phyloP scores from a whole-genome alignment of 2,113 vertebrate genomes.

The Cyanocitta stelleri region DNA sequence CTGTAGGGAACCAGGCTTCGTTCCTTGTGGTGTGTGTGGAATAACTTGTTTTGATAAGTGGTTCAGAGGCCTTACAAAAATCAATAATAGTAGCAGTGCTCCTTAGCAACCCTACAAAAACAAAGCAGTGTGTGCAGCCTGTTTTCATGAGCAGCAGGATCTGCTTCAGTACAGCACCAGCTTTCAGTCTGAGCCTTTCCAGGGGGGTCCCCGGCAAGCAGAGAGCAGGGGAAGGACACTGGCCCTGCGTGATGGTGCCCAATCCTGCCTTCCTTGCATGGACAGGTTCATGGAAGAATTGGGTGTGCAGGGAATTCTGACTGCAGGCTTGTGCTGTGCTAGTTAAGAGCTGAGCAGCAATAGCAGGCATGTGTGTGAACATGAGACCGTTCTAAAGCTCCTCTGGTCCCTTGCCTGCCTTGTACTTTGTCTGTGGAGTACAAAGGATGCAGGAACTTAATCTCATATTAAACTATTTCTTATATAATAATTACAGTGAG shows the following conservation, averaged over 20 bases:
- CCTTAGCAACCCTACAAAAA: slow-evolving; percentile 48
- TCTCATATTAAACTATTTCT: not conserved
- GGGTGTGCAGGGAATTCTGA: not conserved
- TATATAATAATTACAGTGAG: not conserved
- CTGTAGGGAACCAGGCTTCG: not conserved
- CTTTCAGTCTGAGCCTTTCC: not conserved
- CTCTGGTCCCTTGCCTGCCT: not conserved
- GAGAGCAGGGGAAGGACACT: not conserved
- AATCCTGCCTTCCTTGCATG: not conserved
- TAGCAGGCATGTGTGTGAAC: not conserved
- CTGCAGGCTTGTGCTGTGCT: not conserved
- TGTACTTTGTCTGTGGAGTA: not conserved
- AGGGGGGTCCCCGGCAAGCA: not conserved
- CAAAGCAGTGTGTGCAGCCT: not conserved
- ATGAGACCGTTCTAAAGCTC: not conserved
- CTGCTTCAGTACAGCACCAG: not conserved
- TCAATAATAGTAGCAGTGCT: slow-evolving; percentile 34
- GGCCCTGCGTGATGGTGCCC: not conserved
- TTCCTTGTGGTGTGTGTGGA: not conserved
- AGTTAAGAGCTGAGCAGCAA: not conserved
- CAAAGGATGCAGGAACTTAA: not conserved
- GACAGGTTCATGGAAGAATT: not conserved
- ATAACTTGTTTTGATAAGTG: slow-evolving; percentile 52
- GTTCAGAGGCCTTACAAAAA: slow-evolving; percentile 20
- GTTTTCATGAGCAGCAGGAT: not conserved